Conservation (phyloP, 2,888 invertebrate species). For the Drosophila testacea region DNA sequence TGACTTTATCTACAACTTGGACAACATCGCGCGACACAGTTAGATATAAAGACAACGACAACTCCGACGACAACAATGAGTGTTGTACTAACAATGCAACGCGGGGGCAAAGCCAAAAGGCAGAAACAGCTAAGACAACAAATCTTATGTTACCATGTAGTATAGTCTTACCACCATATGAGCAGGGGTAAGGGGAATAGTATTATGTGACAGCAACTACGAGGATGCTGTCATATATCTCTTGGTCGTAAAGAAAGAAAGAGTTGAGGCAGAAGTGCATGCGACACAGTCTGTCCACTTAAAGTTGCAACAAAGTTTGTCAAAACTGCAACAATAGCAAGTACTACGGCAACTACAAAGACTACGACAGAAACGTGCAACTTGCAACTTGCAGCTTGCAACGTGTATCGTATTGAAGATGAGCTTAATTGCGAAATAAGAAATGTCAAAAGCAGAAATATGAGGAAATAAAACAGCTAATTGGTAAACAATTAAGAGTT, state of each 20-base stretch:
- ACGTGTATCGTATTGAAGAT: constrained; percentile 11
- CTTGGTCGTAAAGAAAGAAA: constrained; percentile 26
- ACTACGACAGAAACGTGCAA: constrained; percentile 6
- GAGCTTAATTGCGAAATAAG: constrained; percentile 15
- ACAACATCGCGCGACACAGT: constrained; percentile 29
- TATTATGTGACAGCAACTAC: constrained; percentile 23
- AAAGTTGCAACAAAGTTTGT: constrained; percentile 51
- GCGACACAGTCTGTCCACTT: constrained; percentile 59
- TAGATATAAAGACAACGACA: constrained; percentile 25
- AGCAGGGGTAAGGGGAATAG: not conserved
- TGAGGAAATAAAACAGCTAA: constrained; percentile 17
- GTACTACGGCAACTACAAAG: not conserved
- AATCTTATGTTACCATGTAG: constrained; percentile 30
- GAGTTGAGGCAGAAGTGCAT: constrained; percentile 49
- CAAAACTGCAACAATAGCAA: constrained; percentile 36
- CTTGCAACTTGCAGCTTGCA: constrained; percentile 12
- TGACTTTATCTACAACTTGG: constrained; percentile 46
- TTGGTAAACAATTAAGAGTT: constrained; percentile 17
- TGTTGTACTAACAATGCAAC: constrained; percentile 48
- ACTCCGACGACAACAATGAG: constrained; percentile 27
- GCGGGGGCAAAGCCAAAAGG: constrained; percentile 28
- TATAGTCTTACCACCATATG: constrained; percentile 1
- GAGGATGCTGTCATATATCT: constrained; percentile 35
- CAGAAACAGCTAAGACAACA: constrained; percentile 20
- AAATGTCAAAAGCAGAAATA: constrained; percentile 12